phyloP scores from a whole-genome alignment of 2,888 invertebrate species.

The Enchytraeus crypticus region DNA sequence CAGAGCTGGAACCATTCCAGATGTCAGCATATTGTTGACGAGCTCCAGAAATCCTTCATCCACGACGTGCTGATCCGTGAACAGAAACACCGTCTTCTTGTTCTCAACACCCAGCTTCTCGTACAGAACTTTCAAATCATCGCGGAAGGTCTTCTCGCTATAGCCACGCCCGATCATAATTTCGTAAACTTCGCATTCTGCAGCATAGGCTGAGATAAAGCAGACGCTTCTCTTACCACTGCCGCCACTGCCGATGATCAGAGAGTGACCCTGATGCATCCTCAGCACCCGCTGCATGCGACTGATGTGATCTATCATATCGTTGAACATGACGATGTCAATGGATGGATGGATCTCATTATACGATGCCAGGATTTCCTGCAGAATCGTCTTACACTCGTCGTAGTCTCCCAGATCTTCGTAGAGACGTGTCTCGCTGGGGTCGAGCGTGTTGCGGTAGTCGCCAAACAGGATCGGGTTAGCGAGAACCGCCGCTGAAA shows the following conservation, averaged over 20 bases:
- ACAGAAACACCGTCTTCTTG: conserved; percentile 71
- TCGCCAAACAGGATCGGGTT: conserved; percentile 82
- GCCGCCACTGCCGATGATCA: conserved; percentile 66
- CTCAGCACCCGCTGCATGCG: conserved; percentile 74
- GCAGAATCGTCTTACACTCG: not conserved
- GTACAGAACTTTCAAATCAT: conserved; percentile 74
- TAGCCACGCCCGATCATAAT: conserved; percentile 72
- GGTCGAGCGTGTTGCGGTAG: conserved; percentile 73
- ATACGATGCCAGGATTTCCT: conserved; percentile 72
- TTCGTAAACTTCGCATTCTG: conserved; percentile 69
- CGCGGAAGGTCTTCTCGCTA: conserved; percentile 70
- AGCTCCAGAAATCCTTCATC: conserved; percentile 67
- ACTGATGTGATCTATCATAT: conserved; percentile 80
- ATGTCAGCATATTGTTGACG: conserved; percentile 82
- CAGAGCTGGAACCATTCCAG: conserved; percentile 75
- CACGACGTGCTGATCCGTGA: conserved; percentile 67
- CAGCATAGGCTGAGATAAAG: conserved; percentile 71
- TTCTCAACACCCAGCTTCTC: conserved; percentile 67
- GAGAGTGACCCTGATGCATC: conserved; percentile 59
- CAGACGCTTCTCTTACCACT: conserved; percentile 77
- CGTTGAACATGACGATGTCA: conserved; percentile 78
- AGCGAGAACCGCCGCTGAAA: conserved; percentile 62
- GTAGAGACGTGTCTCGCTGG: conserved; percentile 69
- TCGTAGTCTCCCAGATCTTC: conserved; percentile 74
- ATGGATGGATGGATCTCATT: conserved; percentile 65